phyloP scores from a whole-genome alignment of 2,888 invertebrate species.

The Lasioglossum oenotherae region DNA sequence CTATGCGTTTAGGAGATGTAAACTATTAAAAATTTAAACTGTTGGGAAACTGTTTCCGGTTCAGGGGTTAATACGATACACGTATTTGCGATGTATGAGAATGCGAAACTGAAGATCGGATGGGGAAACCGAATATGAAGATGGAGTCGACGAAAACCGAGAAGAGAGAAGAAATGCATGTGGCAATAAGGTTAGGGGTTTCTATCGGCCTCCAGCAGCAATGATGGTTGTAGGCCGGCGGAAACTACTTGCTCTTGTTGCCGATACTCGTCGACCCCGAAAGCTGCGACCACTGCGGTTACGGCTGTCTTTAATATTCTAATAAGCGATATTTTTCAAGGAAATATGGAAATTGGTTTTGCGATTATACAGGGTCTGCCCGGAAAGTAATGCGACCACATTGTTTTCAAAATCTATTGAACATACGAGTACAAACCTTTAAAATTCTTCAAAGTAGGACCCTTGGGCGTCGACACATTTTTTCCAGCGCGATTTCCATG shows the following conservation, averaged over 20 bases:
- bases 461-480: no score
- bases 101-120: background rate
- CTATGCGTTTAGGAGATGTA: no score
- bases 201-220: conserved; percentile 97
- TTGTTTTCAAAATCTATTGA: no score
- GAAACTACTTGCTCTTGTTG: conserved; percentile 94
- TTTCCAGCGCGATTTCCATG: no score
- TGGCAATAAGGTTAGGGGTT: conserved; percentile 89
- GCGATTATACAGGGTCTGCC: no score
- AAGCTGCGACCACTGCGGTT: background rate
- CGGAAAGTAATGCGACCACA: no score
- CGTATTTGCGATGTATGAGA: background rate
- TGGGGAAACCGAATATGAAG: conserved; percentile 13
- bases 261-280: conserved; percentile 72
- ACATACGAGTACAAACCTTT: no score
- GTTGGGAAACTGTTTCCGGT: background rate
- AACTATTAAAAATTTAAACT: no score
- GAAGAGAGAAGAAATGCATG: conserved; percentile 1
- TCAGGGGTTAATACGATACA: background rate
- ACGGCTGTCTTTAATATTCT: conserved; percentile 30
- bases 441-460: no score
- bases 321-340: no score
- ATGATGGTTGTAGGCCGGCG: conserved; percentile 94
- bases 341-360: no score
- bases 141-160: background rate